These are phyloP conservation scores for Orthonyx spaldingii DNA, from an alignment of 2,113 vertebrate species.

Conservation along the genomic window DNA sequence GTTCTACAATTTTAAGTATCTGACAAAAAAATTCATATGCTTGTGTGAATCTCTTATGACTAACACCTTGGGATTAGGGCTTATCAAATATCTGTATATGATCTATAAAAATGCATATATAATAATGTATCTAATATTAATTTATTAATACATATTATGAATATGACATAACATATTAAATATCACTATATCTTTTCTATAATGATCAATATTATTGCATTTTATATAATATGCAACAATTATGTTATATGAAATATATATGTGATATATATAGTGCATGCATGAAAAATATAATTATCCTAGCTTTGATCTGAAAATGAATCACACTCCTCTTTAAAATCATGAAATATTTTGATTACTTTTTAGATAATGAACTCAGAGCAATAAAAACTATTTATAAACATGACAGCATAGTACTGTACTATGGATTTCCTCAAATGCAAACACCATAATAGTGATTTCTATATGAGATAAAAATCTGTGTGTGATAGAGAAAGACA, in stretches of 20 bases:
- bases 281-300: not conserved
- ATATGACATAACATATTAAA: too few relatives aligned
- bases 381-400: not conserved
- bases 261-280: not conserved
- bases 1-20: not conserved
- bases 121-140: too few relatives aligned
- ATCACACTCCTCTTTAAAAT: not conserved
- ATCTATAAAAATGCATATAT: not conserved
- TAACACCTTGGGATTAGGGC: not conserved
- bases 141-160: not conserved
- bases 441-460: not conserved
- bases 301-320: not conserved
- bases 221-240: not conserved
- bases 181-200: not conserved
- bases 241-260: not conserved
- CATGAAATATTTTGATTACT: not conserved
- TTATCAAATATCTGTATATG: not conserved
- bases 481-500: not conserved
- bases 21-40: not conserved
- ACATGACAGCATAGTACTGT: not conserved
- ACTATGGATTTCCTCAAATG: not conserved
- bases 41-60: not conserved
- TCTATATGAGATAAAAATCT: not conserved
- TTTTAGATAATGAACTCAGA: not conserved
- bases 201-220: accelerated